A percentile compares a stretch with the other conserved stretches of the same genome.
Evolutionary conservation across 1,140 invertebrate genomes (phyloP).

Genomic region (Pogonognathellus flavescens): DNA sequence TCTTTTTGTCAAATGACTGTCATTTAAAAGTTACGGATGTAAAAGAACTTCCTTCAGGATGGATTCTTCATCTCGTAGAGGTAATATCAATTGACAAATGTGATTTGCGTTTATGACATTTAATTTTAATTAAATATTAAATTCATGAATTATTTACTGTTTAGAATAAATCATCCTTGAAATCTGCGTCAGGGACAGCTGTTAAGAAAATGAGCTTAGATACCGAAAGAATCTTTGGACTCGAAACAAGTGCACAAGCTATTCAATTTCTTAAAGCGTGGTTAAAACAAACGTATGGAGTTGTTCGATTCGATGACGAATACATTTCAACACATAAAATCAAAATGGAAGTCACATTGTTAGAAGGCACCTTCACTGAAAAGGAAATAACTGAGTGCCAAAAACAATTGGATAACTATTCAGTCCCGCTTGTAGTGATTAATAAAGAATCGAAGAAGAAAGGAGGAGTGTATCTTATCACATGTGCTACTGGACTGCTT

Average conservation of each 20-base stretch:
- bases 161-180: slow-evolving; percentile 57
- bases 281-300: slow-evolving; percentile 57
- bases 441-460: slow-evolving; percentile 51
- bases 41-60: slow-evolving; percentile 63
- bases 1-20: slow-evolving; percentile 59
- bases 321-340: slow-evolving; percentile 52
- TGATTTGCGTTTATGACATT: background rate
- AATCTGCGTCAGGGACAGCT: background rate
- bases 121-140: too few relatives aligned
- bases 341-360: slow-evolving; percentile 56
- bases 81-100: slow-evolving; percentile 43
- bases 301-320: slow-evolving; percentile 62
- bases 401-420: slow-evolving; percentile 31
- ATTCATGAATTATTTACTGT: slow-evolving; percentile 34
- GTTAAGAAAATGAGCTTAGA: slow-evolving; percentile 42
- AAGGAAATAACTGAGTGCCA: slow-evolving; percentile 51
- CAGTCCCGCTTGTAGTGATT: slow-evolving; percentile 54
- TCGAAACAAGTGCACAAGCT: slow-evolving; percentile 52
- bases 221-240: slow-evolving; percentile 56
- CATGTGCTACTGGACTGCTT: slow-evolving; percentile 60
- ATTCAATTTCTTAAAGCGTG: slow-evolving; percentile 53
- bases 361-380: slow-evolving; percentile 52
- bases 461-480: slow-evolving; percentile 46
- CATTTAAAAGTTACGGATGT: slow-evolving; percentile 54
- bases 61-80: slow-evolving; percentile 64